Conservation (phyloP, 2,888 invertebrate species). For the Andrena trimmerana region DNA sequence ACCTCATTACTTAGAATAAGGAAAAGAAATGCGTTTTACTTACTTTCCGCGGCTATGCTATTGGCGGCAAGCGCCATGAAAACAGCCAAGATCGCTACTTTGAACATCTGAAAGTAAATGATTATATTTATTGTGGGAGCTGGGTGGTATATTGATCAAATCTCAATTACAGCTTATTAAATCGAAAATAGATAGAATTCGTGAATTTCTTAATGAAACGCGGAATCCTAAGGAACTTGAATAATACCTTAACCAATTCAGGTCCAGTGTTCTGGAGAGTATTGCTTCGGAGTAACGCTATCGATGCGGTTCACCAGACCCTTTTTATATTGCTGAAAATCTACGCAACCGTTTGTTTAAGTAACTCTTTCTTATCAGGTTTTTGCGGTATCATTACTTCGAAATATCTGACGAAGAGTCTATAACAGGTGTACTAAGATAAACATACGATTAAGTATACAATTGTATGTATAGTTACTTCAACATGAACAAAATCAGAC, state of each 20-base stretch:
- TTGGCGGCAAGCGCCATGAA: conserved; percentile 48
- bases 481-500: too few species aligned
- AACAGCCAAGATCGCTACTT: conserved; percentile 45
- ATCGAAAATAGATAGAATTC: too few species aligned
- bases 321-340: conserved; percentile 2
- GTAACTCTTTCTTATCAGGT: not conserved
- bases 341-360: not conserved
- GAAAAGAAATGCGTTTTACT: conserved; percentile 40
- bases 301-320: not conserved
- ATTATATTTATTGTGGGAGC: not conserved
- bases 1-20: too few species aligned
- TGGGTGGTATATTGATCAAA: too few species aligned
- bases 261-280: not conserved
- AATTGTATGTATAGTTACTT: too few species aligned
- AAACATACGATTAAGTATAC: too few species aligned
- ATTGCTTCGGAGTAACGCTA: not conserved
- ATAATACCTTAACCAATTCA: not conserved
- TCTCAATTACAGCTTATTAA: too few species aligned
- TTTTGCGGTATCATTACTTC: too few species aligned
- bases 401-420: too few species aligned
- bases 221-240: not conserved
- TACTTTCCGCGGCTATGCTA: conserved; percentile 52
- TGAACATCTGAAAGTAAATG: conserved; percentile 66
- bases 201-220: not conserved
- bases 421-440: too few species aligned